Percentiles rank a stretch among this genome's conserved stretches.
phyloP scores from a whole-genome alignment of 2,113 vertebrate species.

The Ginglymostoma cirratum region DNA sequence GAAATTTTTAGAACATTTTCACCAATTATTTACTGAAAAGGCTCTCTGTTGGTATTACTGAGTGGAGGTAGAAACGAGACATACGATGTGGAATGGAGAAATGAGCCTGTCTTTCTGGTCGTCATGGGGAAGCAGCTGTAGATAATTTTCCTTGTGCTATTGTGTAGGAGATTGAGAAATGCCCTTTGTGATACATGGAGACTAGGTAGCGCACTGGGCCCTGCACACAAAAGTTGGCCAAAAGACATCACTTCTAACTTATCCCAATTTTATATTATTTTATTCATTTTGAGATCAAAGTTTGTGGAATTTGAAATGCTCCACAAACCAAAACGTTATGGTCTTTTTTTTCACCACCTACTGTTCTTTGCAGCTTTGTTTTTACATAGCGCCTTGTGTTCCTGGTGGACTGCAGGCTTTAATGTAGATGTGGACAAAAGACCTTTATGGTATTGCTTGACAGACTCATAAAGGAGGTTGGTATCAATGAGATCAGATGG shows the following conservation, averaged over 20 bases:
- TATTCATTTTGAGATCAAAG: neutral
- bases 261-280: neutral
- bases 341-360: neutral
- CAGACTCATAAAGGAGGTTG: slow-evolving; percentile 23
- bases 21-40: neutral
- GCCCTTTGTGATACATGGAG: neutral
- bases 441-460: slow-evolving; percentile 30
- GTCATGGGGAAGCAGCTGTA: neutral
- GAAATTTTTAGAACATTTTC: neutral
- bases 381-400: neutral
- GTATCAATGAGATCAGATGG: slow-evolving; percentile 34
- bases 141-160: neutral
- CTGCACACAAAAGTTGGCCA: too few species aligned
- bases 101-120: neutral
- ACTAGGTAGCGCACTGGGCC: neutral
- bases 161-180: neutral
- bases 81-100: neutral
- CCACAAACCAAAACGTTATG: neutral
- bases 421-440: slow-evolving; percentile 31
- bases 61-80: neutral
- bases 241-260: neutral
- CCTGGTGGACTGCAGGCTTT: neutral
- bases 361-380: neutral
- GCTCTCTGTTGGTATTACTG: neutral
- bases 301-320: neutral